A percentile compares a stretch with the other conserved stretches of the same genome.
Evolutionary conservation across 1,140 invertebrate species (phyloP).

Genomic region (Drosophila arawakana): DNA sequence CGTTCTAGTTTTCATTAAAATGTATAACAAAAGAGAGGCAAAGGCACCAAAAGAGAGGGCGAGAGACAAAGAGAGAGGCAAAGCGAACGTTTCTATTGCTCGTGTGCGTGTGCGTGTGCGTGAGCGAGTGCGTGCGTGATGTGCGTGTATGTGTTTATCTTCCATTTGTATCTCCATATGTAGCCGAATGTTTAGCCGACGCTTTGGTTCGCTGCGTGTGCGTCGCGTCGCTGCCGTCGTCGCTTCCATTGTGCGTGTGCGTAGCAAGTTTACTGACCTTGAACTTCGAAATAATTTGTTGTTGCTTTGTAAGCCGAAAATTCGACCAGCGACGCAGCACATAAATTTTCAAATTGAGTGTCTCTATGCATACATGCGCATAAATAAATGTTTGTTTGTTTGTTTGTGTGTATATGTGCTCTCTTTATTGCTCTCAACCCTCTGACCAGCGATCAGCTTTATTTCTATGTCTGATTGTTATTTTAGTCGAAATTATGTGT

Average conservation of each 20-base stretch:
- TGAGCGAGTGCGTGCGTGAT: not conserved
- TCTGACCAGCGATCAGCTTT: constrained; percentile 17
- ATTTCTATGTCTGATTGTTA: constrained; percentile 25
- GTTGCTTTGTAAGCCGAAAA: constrained; percentile 59
- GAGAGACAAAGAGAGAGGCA: not conserved
- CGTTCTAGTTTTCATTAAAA: constrained; percentile 74
- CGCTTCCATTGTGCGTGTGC: constrained; percentile 76
- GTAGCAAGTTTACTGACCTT: constrained; percentile 84
- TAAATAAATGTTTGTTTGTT: constrained; percentile 1
- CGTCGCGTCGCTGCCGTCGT: constrained; percentile 27
- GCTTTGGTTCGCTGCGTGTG: constrained; percentile 40
- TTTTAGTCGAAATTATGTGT: constrained; percentile 19
- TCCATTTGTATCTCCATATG: constrained; percentile 36
- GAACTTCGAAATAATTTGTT: constrained; percentile 80
- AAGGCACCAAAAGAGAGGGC: not conserved
- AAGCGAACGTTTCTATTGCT: constrained; percentile 12
- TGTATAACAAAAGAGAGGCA: constrained; percentile 34
- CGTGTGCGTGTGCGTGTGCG: not conserved
- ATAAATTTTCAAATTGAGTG: constrained; percentile 26
- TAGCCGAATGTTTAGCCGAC: constrained; percentile 25
- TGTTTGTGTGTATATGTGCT: constrained; percentile 7
- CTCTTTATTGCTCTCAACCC: constrained; percentile 18
- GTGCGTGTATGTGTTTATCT: constrained; percentile 22
- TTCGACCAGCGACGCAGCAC: constrained; percentile 44
- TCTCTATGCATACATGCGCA: not conserved